Conservation (phyloP, 2,888 invertebrate genomes). For the Subacronicta megacephala region DNA sequence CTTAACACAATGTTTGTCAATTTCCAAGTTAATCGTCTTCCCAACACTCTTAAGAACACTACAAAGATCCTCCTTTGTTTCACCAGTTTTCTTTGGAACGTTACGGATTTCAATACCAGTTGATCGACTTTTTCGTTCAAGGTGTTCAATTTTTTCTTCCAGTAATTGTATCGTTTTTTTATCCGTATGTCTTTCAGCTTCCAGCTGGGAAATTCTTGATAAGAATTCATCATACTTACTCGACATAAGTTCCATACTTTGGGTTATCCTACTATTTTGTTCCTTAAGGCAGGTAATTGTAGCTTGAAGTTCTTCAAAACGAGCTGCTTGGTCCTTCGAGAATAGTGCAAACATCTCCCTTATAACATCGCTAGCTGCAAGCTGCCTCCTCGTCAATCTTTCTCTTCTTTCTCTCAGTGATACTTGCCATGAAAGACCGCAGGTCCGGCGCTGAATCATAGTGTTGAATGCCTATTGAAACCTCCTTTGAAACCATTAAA, state of each 20-base stretch:
- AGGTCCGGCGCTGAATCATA: slow-evolving; percentile 3
- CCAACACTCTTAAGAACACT: not conserved
- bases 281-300: slow-evolving; percentile 1
- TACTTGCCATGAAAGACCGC: not conserved
- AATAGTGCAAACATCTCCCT: not conserved
- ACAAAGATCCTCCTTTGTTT: slow-evolving; percentile 1
- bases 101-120: slow-evolving; percentile 5
- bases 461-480: not conserved
- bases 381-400: not conserved
- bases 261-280: not conserved
- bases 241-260: slow-evolving; percentile 4
- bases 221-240: slow-evolving; percentile 3
- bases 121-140: not conserved
- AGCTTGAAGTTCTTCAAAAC: not conserved
- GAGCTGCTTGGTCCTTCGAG: not conserved
- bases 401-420: slow-evolving; percentile 2
- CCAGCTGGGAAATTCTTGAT: not conserved
- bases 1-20: not conserved
- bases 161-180: not conserved
- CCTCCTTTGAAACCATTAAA: not conserved
- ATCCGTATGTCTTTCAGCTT: not conserved
- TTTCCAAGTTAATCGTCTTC: not conserved
- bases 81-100: not conserved
- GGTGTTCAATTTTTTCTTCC: slow-evolving; percentile 1
- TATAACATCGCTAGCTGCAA: not conserved